These are phyloP conservation scores for Orientallactaga bullata DNA, from an alignment of 2,113 vertebrate species.

Conservation along the genomic window DNA sequence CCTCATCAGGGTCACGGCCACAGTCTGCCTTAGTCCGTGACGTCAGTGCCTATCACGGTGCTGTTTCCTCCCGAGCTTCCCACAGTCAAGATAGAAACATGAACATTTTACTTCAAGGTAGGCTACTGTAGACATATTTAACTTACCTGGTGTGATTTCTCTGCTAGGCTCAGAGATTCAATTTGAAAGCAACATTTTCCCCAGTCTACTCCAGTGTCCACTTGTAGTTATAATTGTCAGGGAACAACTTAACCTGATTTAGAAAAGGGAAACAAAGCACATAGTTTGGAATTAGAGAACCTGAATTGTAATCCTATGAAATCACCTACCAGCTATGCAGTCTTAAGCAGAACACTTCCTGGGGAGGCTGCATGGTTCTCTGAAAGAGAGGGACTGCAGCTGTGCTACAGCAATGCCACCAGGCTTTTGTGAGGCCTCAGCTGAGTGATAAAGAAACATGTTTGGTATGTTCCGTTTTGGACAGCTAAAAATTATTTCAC, in stretches of 20 bases:
- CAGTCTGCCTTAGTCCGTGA: not conserved
- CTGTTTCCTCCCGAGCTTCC: not conserved
- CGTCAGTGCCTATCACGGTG: not conserved
- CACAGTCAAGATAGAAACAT: not conserved
- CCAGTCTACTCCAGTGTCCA: not conserved
- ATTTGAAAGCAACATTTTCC: not conserved
- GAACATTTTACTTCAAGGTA: not conserved
- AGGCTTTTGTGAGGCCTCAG: not conserved
- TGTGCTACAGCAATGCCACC: not conserved
- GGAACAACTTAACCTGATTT: not conserved
- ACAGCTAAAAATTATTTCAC: slow-evolving; percentile 3
- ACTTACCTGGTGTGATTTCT: not conserved
- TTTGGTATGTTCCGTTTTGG: not conserved
- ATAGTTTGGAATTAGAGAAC: not conserved
- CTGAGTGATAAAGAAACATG: not conserved
- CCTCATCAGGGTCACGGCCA: too few relatives aligned
- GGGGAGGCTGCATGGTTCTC: not conserved
- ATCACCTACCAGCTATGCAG: accelerated
- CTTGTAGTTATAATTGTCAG: not conserved
- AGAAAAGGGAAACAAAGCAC: not conserved
- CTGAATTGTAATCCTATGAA: not conserved
- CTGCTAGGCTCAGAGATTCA: not conserved
- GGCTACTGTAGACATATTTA: not conserved
- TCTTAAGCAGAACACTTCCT: not conserved
- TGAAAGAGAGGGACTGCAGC: accelerated